A percentile compares a stretch with the other conserved stretches of the same genome.
phyloP scores from a whole-genome alignment of 1,140 invertebrate genomes.

The Lordiphosa collinella region DNA sequence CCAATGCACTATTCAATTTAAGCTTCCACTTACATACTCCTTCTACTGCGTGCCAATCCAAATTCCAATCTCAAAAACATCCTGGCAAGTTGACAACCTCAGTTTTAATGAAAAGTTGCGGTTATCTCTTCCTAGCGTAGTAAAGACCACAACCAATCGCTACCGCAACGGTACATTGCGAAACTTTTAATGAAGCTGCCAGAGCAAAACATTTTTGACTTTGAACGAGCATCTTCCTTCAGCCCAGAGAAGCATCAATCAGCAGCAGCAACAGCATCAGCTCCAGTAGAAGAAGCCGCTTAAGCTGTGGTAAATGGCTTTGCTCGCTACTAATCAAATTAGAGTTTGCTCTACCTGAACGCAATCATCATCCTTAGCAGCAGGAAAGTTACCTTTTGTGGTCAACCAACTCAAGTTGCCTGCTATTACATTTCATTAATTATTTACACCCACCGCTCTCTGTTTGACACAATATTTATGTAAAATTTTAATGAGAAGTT shows the following conservation, averaged over 20 bases:
- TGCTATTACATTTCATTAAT: slow-evolving; percentile 51
- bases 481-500: slow-evolving; percentile 44
- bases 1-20: too few relatives aligned
- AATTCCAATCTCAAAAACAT: not conserved
- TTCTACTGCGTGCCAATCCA: too few relatives aligned
- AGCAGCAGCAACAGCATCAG: not conserved
- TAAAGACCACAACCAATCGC: slow-evolving; percentile 31
- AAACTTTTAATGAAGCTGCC: slow-evolving; percentile 49
- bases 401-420: slow-evolving; percentile 32
- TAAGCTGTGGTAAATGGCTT: slow-evolving; percentile 8
- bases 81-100: slow-evolving; percentile 20
- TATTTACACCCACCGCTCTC: slow-evolving; percentile 23
- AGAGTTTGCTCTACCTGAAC: not conserved
- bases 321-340: slow-evolving; percentile 7
- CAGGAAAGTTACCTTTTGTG: slow-evolving; percentile 19
- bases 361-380: not conserved
- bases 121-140: slow-evolving; percentile 13
- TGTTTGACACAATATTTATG: slow-evolving; percentile 32
- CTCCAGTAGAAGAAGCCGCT: not conserved
- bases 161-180: slow-evolving; percentile 11
- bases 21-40: too few relatives aligned
- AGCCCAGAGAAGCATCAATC: too few relatives aligned
- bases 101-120: slow-evolving; percentile 41
- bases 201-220: not conserved
- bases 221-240: too few relatives aligned